phyloP scores from a whole-genome alignment of 1,140 invertebrate species.

The Dysdera silvatica region DNA sequence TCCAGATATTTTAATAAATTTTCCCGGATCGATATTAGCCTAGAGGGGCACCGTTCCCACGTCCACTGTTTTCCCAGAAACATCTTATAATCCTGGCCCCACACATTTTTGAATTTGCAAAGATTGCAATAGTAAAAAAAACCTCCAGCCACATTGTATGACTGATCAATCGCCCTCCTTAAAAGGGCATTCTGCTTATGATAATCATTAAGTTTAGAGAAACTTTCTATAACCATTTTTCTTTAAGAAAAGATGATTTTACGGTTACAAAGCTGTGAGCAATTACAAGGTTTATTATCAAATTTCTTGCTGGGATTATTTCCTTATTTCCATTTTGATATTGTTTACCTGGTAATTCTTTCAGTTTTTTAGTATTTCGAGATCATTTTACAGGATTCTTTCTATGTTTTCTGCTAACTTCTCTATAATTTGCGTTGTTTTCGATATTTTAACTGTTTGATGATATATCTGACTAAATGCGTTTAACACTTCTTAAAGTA shows the following conservation, averaged over 20 bases:
- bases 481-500: slow-evolving; percentile 3
- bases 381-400: not conserved
- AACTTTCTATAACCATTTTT: not conserved
- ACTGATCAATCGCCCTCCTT: not conserved
- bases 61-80: no score
- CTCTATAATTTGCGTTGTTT: slow-evolving; percentile 2
- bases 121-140: no score
- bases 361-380: not conserved
- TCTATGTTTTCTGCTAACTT: slow-evolving; percentile 6
- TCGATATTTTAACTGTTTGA: slow-evolving; percentile 5
- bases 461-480: not conserved
- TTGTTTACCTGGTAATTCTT: not conserved
- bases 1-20: no score
- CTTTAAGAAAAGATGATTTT: not conserved
- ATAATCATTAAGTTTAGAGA: not conserved
- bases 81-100: no score
- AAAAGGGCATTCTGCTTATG: slow-evolving; percentile 7
- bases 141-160: no score
- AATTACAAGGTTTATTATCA: slow-evolving; percentile 4
- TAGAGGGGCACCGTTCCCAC: no score
- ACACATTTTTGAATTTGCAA: no score
- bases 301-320: slow-evolving; percentile 2
- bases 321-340: not conserved
- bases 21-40: no score
- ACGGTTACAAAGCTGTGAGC: not conserved